phyloP scores from a whole-genome alignment of 2,113 vertebrate genomes.

The Ibidorhyncha struthersii region DNA sequence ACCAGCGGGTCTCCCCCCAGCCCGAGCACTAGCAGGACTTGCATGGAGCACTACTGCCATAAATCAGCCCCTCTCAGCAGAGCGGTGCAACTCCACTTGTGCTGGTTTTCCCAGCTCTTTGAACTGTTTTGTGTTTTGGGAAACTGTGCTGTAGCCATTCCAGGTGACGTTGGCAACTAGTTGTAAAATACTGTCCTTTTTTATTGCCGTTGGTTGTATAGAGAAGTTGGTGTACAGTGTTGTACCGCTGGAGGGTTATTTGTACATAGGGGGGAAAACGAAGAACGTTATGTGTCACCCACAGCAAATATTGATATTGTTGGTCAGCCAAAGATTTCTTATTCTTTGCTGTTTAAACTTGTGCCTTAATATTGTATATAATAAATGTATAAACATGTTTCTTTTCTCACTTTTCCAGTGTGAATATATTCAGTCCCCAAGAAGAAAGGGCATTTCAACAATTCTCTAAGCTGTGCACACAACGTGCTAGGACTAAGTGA shows the following conservation, averaged over 20 bases:
- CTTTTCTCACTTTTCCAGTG: conserved; percentile 25
- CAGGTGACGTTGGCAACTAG: neutral
- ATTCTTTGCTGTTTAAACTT: conserved; percentile 78
- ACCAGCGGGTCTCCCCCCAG: neutral
- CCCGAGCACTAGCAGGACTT: neutral
- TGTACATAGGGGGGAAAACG: conserved; percentile 40
- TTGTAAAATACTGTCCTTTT: conserved; percentile 57
- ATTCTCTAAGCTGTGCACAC: neutral
- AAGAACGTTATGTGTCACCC: neutral
- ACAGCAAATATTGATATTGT: conserved; percentile 57
- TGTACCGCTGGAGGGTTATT: conserved; percentile 49
- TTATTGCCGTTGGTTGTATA: conserved; percentile 12
- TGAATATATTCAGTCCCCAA: neutral
- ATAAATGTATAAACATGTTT: conserved; percentile 77
- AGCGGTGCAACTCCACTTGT: accelerated
- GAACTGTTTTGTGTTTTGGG: neutral
- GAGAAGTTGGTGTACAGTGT: conserved; percentile 40
- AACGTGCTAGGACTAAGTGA: neutral
- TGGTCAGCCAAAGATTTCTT: conserved; percentile 79
- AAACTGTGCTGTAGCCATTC: conserved; percentile 51
- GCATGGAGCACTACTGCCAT: neutral
- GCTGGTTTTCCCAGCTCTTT: neutral
- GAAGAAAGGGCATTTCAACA: neutral
- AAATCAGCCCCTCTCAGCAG: neutral
- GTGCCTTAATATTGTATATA: conserved; percentile 85